Conservation (phyloP, 2,888 invertebrate genomes). For the Serrognathus titanus region DNA sequence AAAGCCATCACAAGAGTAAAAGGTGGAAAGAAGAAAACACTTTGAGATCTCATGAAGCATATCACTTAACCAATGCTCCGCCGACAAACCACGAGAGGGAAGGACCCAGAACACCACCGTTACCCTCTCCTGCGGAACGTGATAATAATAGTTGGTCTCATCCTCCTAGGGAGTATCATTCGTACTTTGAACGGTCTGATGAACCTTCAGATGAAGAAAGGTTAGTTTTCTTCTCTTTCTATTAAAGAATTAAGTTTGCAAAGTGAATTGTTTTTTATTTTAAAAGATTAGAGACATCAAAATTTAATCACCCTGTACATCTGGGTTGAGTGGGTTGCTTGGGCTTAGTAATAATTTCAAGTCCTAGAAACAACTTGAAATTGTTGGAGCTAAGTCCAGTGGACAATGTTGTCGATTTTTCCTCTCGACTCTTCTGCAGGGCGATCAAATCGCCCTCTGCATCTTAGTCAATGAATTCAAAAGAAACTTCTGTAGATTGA, state of each 20-base stretch:
- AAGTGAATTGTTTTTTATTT: too few relatives aligned
- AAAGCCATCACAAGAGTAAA: slow-evolving; percentile 39
- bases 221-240: slow-evolving; percentile 36
- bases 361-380: too few relatives aligned
- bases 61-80: slow-evolving; percentile 40
- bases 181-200: slow-evolving; percentile 66
- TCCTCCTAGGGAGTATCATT: slow-evolving; percentile 55
- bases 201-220: slow-evolving; percentile 62
- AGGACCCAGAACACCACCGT: slow-evolving; percentile 38
- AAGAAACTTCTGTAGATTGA: background rate
- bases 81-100: slow-evolving; percentile 69
- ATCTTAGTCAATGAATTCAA: too few relatives aligned
- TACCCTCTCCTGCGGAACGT: slow-evolving; percentile 18
- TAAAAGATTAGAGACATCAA: too few relatives aligned
- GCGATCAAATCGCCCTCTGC: too few relatives aligned
- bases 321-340: too few relatives aligned
- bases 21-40: slow-evolving; percentile 40
- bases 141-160: slow-evolving; percentile 24
- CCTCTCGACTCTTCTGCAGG: too few relatives aligned
- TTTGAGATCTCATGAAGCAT: slow-evolving; percentile 37
- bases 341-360: too few relatives aligned
- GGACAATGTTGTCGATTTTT: too few relatives aligned
- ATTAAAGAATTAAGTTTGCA: too few relatives aligned
- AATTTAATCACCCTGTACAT: too few relatives aligned
- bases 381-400: too few relatives aligned